Conservation (phyloP, 2,888 invertebrate genomes). For the Phortica okadai region DNA sequence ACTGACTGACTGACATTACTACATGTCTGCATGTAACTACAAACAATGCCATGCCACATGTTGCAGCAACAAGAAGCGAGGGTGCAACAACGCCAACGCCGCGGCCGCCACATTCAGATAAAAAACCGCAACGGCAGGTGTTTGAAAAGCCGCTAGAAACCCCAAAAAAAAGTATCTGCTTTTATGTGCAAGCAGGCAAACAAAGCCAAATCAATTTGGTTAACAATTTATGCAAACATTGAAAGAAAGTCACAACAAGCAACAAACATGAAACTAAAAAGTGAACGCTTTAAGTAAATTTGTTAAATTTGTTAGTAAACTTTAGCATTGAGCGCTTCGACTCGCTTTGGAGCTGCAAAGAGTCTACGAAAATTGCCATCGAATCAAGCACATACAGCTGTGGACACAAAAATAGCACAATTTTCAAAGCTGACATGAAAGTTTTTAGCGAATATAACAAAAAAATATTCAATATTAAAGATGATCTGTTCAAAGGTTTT, state of each 20-base stretch:
- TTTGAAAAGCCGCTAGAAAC: background rate
- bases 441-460: too few species aligned
- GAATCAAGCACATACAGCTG: too few species aligned
- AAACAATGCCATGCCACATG: background rate
- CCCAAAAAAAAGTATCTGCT: background rate
- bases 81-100: slow-evolving; percentile 55
- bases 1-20: too few species aligned
- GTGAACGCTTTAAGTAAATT: background rate
- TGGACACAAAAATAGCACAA: too few species aligned
- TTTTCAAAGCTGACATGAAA: too few species aligned
- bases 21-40: background rate
- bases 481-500: too few species aligned
- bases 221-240: slow-evolving; percentile 23
- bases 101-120: slow-evolving; percentile 42
- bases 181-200: background rate
- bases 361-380: too few species aligned
- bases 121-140: slow-evolving; percentile 12
- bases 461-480: too few species aligned
- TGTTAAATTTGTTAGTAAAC: background rate
- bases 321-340: too few species aligned
- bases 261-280: background rate
- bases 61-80: background rate
- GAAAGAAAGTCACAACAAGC: background rate
- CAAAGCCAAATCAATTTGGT: slow-evolving; percentile 9
- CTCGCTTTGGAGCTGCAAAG: too few species aligned